These are phyloP conservation scores for Lemur catta DNA, from an alignment of 2,797 vertebrate species.

Conservation along the genomic window DNA sequence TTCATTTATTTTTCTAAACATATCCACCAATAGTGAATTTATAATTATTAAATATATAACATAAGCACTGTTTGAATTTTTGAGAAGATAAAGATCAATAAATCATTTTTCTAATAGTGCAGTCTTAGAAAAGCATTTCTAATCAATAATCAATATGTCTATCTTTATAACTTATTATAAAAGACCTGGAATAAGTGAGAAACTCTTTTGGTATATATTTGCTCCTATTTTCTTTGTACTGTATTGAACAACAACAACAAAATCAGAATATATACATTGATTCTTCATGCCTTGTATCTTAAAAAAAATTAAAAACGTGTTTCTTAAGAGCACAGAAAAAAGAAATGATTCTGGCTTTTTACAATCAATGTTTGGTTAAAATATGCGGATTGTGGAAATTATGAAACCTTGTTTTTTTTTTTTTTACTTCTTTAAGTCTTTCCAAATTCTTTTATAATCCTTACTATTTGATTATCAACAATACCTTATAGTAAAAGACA, in stretches of 20 bases:
- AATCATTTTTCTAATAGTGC: slow-evolving; percentile 16
- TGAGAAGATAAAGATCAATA: slow-evolving; percentile 30
- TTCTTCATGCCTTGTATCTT: background rate
- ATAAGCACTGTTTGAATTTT: slow-evolving; percentile 17
- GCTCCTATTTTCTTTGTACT: slow-evolving; percentile 8
- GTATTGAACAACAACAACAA: background rate
- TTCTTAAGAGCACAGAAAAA: background rate
- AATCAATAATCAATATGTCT: background rate
- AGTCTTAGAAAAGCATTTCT: slow-evolving; percentile 24
- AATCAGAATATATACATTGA: slow-evolving; percentile 5
- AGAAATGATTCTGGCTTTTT: background rate
- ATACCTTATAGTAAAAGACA: background rate
- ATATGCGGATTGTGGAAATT: slow-evolving; percentile 20
- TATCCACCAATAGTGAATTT: background rate
- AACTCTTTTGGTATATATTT: background rate
- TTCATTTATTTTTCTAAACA: slow-evolving; percentile 1
- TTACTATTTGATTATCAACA: background rate
- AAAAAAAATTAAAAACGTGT: slow-evolving; percentile 26
- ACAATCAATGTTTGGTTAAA: slow-evolving; percentile 8
- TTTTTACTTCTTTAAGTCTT: background rate
- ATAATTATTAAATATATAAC: slow-evolving; percentile 10
- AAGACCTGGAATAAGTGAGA: background rate
- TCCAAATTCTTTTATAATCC: background rate
- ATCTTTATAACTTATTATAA: slow-evolving; percentile 40
- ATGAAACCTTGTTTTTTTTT: background rate